These are phyloP conservation scores for Dolichomitus sp. DNA, from an alignment of 2,888 invertebrate species.

Conservation along the genomic window DNA sequence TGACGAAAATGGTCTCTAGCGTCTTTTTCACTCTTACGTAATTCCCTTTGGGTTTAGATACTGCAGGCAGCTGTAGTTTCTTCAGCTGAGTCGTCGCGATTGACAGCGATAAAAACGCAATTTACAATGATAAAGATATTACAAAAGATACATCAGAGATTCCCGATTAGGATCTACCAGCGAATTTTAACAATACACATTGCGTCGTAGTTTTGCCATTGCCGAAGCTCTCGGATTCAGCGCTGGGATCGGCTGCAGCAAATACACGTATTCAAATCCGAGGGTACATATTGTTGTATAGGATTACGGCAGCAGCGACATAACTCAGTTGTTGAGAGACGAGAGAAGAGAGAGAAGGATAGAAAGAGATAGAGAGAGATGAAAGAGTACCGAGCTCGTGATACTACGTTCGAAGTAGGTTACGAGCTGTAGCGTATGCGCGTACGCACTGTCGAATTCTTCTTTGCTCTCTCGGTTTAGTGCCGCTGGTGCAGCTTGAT, in stretches of 20 bases:
- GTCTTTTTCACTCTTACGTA: slow-evolving; percentile 59
- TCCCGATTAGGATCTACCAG: not conserved
- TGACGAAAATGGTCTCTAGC: slow-evolving; percentile 51
- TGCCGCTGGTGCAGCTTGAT: slow-evolving; percentile 29
- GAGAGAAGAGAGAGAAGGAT: not conserved
- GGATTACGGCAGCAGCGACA: not conserved
- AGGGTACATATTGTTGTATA: slow-evolving; percentile 12
- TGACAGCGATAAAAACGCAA: not conserved
- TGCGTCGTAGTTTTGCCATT: slow-evolving; percentile 15
- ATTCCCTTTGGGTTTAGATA: slow-evolving; percentile 19
- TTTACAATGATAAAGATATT: not conserved
- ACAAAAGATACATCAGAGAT: not conserved
- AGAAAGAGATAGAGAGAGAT: slow-evolving; percentile 1
- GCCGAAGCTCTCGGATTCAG: not conserved
- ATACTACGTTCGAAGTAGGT: slow-evolving; percentile 37
- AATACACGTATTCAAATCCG: slow-evolving; percentile 18
- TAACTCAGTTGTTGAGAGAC: not conserved
- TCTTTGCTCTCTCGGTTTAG: slow-evolving; percentile 32
- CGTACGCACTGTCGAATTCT: slow-evolving; percentile 50
- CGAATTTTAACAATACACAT: not conserved
- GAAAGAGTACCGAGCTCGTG: slow-evolving; percentile 21
- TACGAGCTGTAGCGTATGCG: slow-evolving; percentile 41
- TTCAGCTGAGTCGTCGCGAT: not conserved
- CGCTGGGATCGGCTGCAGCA: slow-evolving; percentile 4
- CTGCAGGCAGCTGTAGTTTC: not conserved